phyloP scores from a whole-genome alignment of 2,888 invertebrate species.

The Campoplex nolae region DNA sequence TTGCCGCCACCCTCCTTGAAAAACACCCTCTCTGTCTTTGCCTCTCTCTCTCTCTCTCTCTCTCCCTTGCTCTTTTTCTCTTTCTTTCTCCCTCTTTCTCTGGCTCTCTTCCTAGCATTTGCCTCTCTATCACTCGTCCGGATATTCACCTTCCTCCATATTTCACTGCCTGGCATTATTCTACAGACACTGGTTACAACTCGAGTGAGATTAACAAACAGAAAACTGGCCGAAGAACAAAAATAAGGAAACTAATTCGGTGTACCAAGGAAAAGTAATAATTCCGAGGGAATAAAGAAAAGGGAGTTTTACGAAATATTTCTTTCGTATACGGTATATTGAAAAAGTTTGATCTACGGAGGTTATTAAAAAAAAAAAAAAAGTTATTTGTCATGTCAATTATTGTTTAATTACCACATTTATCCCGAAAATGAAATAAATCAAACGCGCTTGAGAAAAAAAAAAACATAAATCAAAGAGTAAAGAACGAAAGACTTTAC shows the following conservation, averaged over 20 bases:
- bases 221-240: slow-evolving; percentile 39
- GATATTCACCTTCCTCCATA: slow-evolving; percentile 2
- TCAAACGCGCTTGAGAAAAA: too few species aligned
- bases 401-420: background rate
- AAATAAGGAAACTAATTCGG: slow-evolving; percentile 21
- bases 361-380: background rate
- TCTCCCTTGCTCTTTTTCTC: too few species aligned
- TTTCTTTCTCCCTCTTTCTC: slow-evolving; percentile 1
- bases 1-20: slow-evolving; percentile 38
- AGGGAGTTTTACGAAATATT: background rate
- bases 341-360: slow-evolving; percentile 2
- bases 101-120: background rate
- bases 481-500: background rate
- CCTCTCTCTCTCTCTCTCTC: background rate
- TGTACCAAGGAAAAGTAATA: slow-evolving; percentile 30
- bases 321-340: slow-evolving; percentile 12
- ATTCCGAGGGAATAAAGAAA: slow-evolving; percentile 9
- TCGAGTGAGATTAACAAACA: slow-evolving; percentile 57
- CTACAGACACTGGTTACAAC: slow-evolving; percentile 26
- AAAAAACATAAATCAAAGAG: background rate
- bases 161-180: slow-evolving; percentile 30
- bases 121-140: slow-evolving; percentile 18
- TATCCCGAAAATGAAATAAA: background rate
- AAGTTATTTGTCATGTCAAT: background rate
- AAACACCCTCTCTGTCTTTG: slow-evolving; percentile 12